These are phyloP conservation scores for Fulmarus glacialis DNA, from an alignment of 2,113 vertebrate genomes.

Conservation along the genomic window DNA sequence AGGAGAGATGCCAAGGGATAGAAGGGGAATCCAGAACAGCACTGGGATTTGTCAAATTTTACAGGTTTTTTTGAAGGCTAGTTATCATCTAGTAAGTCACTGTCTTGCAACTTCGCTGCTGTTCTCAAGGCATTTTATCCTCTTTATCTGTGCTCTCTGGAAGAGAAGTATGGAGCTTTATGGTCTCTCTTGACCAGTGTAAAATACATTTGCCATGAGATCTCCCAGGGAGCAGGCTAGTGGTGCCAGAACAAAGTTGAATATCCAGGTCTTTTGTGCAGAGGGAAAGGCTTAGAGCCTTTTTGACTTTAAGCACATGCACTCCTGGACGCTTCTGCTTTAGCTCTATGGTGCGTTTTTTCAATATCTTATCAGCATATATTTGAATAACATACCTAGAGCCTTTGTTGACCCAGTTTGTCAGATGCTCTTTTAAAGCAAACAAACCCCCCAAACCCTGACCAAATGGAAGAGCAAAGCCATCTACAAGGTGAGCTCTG, in stretches of 20 bases:
- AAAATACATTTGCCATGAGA: background rate
- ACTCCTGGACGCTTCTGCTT: background rate
- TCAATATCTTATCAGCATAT: rapidly evolving
- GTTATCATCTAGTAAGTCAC: background rate
- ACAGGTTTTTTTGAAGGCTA: background rate
- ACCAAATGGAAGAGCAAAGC: background rate
- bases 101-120: background rate
- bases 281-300: background rate
- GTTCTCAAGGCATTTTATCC: background rate
- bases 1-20: background rate
- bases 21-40: background rate
- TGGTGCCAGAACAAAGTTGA: background rate
- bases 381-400: background rate
- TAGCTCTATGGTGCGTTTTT: background rate
- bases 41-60: background rate
- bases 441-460: background rate
- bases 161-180: background rate
- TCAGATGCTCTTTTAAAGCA: background rate
- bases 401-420: background rate
- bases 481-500: background rate
- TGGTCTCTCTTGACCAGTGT: background rate
- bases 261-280: background rate
- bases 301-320: background rate
- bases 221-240: background rate
- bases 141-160: background rate